Evolutionary conservation across 2,113 vertebrate genomes (phyloP), one percentile per base, ranked within the genome.

Genomic region (Synchiropus splendidus): DNA sequence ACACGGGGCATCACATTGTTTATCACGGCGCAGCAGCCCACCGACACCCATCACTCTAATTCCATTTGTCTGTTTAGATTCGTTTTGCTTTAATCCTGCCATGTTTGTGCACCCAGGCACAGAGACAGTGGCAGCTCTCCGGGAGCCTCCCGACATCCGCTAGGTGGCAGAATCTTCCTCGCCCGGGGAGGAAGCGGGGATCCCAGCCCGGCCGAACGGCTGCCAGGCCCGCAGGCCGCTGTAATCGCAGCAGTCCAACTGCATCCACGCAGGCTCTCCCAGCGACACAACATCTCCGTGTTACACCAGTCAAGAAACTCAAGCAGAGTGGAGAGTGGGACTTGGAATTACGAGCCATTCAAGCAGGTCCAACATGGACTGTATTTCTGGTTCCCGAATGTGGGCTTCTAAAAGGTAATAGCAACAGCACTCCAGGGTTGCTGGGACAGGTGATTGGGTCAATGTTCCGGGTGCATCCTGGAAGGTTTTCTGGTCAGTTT

Each of bases 321-420:
- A 79, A 87, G 83, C 85, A 84, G 85, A 86, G 82, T 85, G 84
- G 84, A 85, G 85, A 75, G 79, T 77, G 76, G 83, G 85, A 85
- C 85, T 86, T 87, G 83, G 84, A 85, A 84, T 84, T 83, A 82
- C 72, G 78, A 80, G 84, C 79, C 81, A 85, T 85, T 74, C 85
- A 82, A 87, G n/a, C 21, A 27, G 21, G 8, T 27, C 8, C 8
- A 27, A 27, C 8, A 27, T 27, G 4, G 4, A 5, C 21, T 27
- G 21, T 27, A 27, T 27, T 27, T 27, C 21, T 27, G 4, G 21
- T 27, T 27, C 21, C 21, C 8, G 21, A 27, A 27, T 8, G n/a
- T n/a, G n/a, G n/a, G n/a, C n/a, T n/a, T n/a, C n/a, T n/a, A n/a
- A n/a, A n/a, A n/a, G n/a, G n/a, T n/a, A n/a, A n/a, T n/a, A n/a